A percentile compares a stretch with the other conserved stretches of the same genome.
phyloP scores from a whole-genome alignment of 2,888 invertebrate species.

The Nomada ruficornis region DNA sequence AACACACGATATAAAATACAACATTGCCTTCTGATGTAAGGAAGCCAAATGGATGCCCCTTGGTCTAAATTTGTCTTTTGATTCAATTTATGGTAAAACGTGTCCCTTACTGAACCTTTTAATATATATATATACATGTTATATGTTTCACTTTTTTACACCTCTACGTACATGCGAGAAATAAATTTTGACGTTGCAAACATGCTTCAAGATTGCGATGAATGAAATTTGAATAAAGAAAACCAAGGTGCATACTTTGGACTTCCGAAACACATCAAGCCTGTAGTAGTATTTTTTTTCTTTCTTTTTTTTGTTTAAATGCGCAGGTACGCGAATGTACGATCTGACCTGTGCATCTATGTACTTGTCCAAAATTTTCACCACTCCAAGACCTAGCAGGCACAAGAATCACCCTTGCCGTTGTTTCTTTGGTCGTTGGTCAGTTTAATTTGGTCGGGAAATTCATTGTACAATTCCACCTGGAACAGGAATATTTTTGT shows the following conservation, averaged over 20 bases:
- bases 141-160: constrained; percentile 14
- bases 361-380: constrained; percentile 68
- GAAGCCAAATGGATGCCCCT: constrained; percentile 60
- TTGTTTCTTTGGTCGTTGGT: constrained; percentile 90
- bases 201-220: constrained; percentile 29
- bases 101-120: constrained; percentile 22
- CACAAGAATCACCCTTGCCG: constrained; percentile 90
- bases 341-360: constrained; percentile 71
- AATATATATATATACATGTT: constrained; percentile 45
- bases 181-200: constrained; percentile 32
- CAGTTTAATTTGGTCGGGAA: constrained; percentile 97
- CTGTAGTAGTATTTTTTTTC: constrained; percentile 55
- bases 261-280: constrained; percentile 65
- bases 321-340: constrained; percentile 68
- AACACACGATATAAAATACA: constrained; percentile 62
- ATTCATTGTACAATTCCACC: constrained; percentile 98
- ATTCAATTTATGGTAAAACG: constrained; percentile 35
- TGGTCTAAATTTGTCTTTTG: constrained; percentile 33
- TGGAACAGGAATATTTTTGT: constrained; percentile 66
- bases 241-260: constrained; percentile 60
- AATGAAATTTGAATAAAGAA: constrained; percentile 38
- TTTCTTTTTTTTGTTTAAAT: constrained; percentile 47
- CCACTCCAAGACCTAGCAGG: constrained; percentile 87
- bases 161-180: constrained; percentile 23
- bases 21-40: constrained; percentile 51